A percentile compares a stretch with the other conserved stretches of the same genome.
These are phyloP conservation scores for Etheostoma cragini DNA, from an alignment of 2,113 vertebrate genomes.

Conservation along the genomic window DNA sequence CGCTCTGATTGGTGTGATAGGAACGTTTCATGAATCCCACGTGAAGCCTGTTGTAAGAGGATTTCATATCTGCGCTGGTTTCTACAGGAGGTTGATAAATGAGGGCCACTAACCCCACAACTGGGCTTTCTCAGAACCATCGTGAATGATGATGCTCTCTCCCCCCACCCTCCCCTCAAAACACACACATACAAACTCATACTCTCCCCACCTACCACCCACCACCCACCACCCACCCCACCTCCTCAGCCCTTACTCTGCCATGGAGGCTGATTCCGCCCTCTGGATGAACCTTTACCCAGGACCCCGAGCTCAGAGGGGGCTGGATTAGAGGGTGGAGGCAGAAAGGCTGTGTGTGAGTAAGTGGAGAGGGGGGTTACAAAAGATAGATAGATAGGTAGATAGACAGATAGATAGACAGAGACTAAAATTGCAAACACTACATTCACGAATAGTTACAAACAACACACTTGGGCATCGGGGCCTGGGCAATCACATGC, in stretches of 20 bases:
- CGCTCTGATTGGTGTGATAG: too few relatives aligned
- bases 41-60: too few relatives aligned
- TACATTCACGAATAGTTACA: too few relatives aligned
- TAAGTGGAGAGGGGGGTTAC: background rate
- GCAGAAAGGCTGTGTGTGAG: slow-evolving; percentile 31
- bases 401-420: background rate
- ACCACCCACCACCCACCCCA: background rate
- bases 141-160: slow-evolving; percentile 45
- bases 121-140: background rate
- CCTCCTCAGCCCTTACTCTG: slow-evolving; percentile 37
- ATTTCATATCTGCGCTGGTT: too few relatives aligned
- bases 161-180: background rate
- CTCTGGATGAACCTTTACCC: slow-evolving; percentile 84
- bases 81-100: too few relatives aligned
- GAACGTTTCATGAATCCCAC: too few relatives aligned
- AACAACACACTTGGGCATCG: too few relatives aligned
- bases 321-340: slow-evolving; percentile 75
- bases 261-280: slow-evolving; percentile 82
- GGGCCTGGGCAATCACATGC: too few relatives aligned
- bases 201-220: background rate
- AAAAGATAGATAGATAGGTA: background rate
- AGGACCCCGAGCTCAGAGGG: slow-evolving; percentile 74
- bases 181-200: slow-evolving; percentile 15
- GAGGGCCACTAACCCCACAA: background rate
- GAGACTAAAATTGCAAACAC: too few relatives aligned